Evolutionary conservation across 2,797 vertebrate species (phyloP).

Genomic region (Gymnodraco acuticeps): DNA sequence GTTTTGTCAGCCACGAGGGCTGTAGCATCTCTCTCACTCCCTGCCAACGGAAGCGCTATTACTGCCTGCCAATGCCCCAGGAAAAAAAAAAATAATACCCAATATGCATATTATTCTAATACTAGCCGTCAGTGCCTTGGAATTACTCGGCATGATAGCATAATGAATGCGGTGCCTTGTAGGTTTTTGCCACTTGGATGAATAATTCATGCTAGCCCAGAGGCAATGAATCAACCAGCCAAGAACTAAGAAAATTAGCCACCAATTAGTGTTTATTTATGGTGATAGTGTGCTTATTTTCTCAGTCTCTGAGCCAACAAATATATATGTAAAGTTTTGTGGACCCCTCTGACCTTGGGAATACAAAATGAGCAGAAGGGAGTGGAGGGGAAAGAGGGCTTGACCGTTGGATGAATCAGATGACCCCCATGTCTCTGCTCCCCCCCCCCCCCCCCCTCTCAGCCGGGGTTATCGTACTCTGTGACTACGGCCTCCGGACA

Average conservation of each 20-base stretch:
- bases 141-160: constrained; percentile 88
- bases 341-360: constrained; percentile 72
- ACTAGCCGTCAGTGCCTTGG: constrained; percentile 84
- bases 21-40: constrained; percentile 75
- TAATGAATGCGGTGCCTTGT: constrained; percentile 92
- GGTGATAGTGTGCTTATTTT: constrained; percentile 81
- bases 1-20: constrained; percentile 79
- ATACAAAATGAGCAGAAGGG: constrained; percentile 40
- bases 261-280: constrained; percentile 96
- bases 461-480: constrained; percentile 48
- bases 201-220: constrained; percentile 94
- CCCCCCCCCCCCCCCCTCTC: constrained; percentile 2
- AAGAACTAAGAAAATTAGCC: constrained; percentile 95
- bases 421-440: constrained; percentile 34
- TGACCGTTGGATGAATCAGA: constrained; percentile 61
- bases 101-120: constrained; percentile 91
- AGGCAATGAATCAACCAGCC: constrained; percentile 95
- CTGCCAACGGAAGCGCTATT: constrained; percentile 82
- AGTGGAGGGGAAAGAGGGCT: constrained; percentile 13
- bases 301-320: constrained; percentile 54
- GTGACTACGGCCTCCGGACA: constrained; percentile 62
- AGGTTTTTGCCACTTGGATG: constrained; percentile 88
- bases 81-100: constrained; percentile 78
- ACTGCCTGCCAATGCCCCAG: constrained; percentile 82
- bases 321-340: constrained; percentile 57